phyloP scores from a whole-genome alignment of 2,797 vertebrate genomes.

The Gobionotothen gibberifrons region DNA sequence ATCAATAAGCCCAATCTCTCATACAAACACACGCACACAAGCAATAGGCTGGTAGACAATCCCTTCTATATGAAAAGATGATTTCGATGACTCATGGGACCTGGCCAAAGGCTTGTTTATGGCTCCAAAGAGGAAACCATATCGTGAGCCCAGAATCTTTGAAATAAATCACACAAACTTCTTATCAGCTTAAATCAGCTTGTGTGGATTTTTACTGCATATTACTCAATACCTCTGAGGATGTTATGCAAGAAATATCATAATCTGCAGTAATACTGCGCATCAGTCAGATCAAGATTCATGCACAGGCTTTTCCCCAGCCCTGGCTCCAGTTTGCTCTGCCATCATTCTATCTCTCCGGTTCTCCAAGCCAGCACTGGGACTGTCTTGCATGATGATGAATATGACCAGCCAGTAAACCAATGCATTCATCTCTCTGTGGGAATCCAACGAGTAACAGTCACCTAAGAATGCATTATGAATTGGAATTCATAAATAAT shows the following conservation, averaged over 20 bases:
- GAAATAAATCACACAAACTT: conserved; percentile 55
- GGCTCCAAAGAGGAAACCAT: conserved; percentile 28
- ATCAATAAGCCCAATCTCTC: conserved; percentile 31
- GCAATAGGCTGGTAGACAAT: conserved; percentile 32
- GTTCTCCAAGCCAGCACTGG: conserved; percentile 18
- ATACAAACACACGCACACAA: conserved; percentile 26
- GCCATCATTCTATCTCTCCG: conserved; percentile 25
- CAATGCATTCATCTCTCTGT: conserved; percentile 64
- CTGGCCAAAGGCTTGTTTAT: conserved; percentile 42
- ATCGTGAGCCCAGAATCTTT: conserved; percentile 13
- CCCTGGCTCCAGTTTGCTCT: conserved; percentile 23
- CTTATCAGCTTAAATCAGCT: conserved; percentile 62
- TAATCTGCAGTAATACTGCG: conserved; percentile 63
- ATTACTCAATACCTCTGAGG: conserved; percentile 67
- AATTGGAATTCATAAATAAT: conserved; percentile 77
- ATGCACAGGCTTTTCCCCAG: conserved; percentile 20
- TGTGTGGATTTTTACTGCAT: conserved; percentile 59
- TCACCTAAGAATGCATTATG: conserved; percentile 74
- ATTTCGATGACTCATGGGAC: conserved; percentile 49
- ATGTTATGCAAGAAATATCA: conserved; percentile 64
- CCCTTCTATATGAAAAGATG: conserved; percentile 37
- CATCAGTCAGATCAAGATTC: conserved; percentile 52
- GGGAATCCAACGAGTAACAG: conserved; percentile 61
- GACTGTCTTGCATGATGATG: conserved; percentile 28
- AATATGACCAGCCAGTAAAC: conserved; percentile 58